Evolutionary conservation across 2,888 invertebrate species (phyloP), one percentile per base, ranked within the genome.

Genomic region (Polia nebulosa): DNA sequence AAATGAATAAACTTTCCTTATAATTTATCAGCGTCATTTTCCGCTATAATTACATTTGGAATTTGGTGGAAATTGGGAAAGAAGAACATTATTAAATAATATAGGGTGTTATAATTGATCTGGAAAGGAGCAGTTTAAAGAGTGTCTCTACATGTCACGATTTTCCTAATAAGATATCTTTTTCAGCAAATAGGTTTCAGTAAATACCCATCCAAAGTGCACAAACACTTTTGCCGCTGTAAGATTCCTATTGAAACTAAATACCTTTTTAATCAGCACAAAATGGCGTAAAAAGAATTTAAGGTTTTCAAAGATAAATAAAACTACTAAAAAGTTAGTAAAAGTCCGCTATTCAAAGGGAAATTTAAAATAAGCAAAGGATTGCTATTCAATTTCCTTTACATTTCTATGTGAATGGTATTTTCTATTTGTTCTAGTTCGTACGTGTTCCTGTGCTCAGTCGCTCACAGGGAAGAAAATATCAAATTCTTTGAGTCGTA

Each of bases 361-460:
- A 72, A 72, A 63, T 72, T 61, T 67, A 61, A 71, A 72, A 62
- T 71, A 78, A 70, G 65, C 62, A 56, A 65, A 76, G 66, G 51
- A 69, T 76, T 72, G 69, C 63, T 65, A 70, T 82, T 82, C 67
- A 72, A 80, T 79, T 77, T 67, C 51, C 70, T 68, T 64, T 78
- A 66, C 56, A 72, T 65, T 73, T 69, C 65, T 61, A 70, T 72
- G 57, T 68, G 52, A 75, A 78, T 67, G 51, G 58, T 81, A 78
- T 79, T 76, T 83, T 76, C 76, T 72, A 82, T 83, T 80, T 82
- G 66, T 78, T 73, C 67, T 75, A 67, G 59, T 61, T 36, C 52
- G 77, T 73, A 72, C 64, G 71, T 80, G 75, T 62, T 58, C 53
- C 57, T 51, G 61, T 59, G 32, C 58, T 67, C 64, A 61, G 41